Conservation (phyloP, 92 coral and sea anemone genomes). For the Zoanthus solanderi region DNA sequence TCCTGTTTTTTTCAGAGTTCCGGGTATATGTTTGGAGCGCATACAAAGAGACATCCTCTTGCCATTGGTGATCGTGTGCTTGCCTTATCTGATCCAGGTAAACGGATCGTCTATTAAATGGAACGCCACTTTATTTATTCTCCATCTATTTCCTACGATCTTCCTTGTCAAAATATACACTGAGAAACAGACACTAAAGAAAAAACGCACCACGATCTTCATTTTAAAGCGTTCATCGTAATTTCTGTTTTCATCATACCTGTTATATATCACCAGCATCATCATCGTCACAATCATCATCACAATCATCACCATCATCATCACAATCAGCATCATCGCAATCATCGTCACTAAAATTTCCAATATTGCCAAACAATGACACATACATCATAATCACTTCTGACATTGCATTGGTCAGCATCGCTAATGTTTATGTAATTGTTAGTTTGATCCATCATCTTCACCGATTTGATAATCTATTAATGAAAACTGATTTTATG, state of each 20-base stretch:
- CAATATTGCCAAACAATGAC: background rate
- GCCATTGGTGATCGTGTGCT: slow-evolving; percentile 93
- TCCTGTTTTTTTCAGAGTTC: slow-evolving; percentile 74
- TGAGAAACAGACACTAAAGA: too few relatives aligned
- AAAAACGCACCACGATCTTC: background rate
- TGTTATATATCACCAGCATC: background rate
- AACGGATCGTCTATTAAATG: background rate
- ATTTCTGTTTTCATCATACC: too few relatives aligned
- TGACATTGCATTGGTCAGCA: background rate
- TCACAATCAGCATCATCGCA: too few relatives aligned
- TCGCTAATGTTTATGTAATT: too few relatives aligned
- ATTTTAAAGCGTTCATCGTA: background rate
- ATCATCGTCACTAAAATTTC: background rate
- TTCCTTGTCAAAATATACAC: background rate
- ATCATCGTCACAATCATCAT: too few relatives aligned
- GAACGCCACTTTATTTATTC: background rate
- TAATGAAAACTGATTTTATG: background rate
- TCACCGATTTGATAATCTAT: too few relatives aligned
- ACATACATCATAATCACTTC: background rate
- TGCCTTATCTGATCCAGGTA: slow-evolving; percentile 94
- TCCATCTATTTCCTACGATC: background rate
- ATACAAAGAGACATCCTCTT: slow-evolving; percentile 95
- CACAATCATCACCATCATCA: too few relatives aligned
- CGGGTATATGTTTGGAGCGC: slow-evolving; percentile 96
- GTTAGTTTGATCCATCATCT: too few relatives aligned